Base-by-base conservation (phyloP, 2,888 invertebrate species). In the Sphaeridia pumilis region DNA sequence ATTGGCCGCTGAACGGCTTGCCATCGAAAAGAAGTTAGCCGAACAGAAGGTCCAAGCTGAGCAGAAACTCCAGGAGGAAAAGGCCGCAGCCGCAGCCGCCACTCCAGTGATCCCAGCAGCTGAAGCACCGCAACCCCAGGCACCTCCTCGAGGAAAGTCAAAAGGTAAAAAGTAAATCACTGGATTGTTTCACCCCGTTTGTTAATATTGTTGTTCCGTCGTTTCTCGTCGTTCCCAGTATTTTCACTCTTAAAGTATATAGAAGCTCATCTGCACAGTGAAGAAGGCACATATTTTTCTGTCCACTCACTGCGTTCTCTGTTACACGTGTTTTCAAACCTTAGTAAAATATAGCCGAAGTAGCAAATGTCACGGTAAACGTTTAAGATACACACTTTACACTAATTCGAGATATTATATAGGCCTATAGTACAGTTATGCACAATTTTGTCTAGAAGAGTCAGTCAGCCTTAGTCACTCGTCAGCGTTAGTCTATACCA, bases 91-190 rank as follows among this genome's bases (percentile, higher is more conserved):
- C 36, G 60, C 60, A 46, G 55, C 58, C 25, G 54, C 63, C n/a
- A 55, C 60, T 43, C 59, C 57, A 34, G 57, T 59, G 50, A 36
- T 52, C n/a, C 53, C 50, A 35, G 42, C 49, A 7, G 56, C 57
- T 28, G 48, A 41, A 26, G 31, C 49, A 38, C 20, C 47, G 34
- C 36, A 74, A 41, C 75, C 76, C 12, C 75, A 77, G 20, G 72
- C 73, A 20, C 67, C 69, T 21, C 60, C 60, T n/a, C 49, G 60
- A 10, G 56, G 55, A 35, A 57, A 58, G 42, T 54, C 58, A 44
- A 60, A 60, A 60, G 60, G 60, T 58, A 60, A 60, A 60, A 54
- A 57, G 49, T 56, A 52, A 38, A 38, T 38, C 7, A 14, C 17
- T 42, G 31, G 27, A 10, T 21, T 34, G 22, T 28, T 42, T 25